These are phyloP conservation scores for Tapirus indicus DNA, from an alignment of 2,797 vertebrate species.

Conservation along the genomic window DNA sequence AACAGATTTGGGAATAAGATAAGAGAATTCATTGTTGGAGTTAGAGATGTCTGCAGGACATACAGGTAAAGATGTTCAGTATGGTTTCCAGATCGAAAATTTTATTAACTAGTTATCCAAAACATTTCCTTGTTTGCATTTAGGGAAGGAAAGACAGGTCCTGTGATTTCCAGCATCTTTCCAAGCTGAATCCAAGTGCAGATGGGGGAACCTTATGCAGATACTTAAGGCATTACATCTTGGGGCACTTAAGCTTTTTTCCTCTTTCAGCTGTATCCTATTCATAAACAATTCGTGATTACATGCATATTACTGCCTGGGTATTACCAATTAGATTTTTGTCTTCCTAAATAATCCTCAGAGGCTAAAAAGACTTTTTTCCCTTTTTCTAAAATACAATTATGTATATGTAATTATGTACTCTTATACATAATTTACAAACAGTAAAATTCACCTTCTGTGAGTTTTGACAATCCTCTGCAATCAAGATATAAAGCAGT, in stretches of 20 bases:
- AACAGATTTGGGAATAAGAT: neutral
- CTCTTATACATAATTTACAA: constrained; percentile 13
- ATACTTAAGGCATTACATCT: constrained; percentile 5
- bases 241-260: neutral
- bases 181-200: constrained; percentile 17
- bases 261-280: neutral
- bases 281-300: constrained; percentile 4
- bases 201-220: neutral
- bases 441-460: constrained; percentile 34
- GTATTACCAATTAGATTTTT: constrained; percentile 25
- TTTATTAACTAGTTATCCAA: neutral
- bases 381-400: neutral
- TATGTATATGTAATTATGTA: neutral
- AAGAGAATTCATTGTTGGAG: constrained; percentile 3
- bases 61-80: constrained; percentile 19
- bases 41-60: neutral
- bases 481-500: neutral
- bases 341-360: neutral
- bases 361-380: neutral
- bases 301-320: neutral
- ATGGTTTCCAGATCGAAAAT: constrained; percentile 31
- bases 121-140: constrained; percentile 22
- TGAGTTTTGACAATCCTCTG: neutral
- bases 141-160: neutral
- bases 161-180: constrained; percentile 33